These are phyloP conservation scores for Rhimphoctona megacephalus DNA, from an alignment of 2,888 invertebrate species.

Conservation along the genomic window DNA sequence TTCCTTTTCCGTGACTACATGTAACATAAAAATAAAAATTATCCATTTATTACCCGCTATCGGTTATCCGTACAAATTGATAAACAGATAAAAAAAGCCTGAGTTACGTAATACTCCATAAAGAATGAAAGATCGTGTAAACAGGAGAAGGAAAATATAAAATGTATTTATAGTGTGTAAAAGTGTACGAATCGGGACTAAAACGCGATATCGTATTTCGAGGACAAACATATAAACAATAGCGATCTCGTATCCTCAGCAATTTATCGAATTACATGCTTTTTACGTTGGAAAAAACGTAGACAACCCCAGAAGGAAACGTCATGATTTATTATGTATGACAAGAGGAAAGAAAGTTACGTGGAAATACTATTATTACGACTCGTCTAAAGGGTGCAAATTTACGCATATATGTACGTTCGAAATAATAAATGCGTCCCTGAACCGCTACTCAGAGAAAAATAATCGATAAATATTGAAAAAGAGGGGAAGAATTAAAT, in stretches of 20 bases:
- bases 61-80: neutral
- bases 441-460: neutral
- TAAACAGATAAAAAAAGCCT: conserved; percentile 8
- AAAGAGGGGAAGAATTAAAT: neutral
- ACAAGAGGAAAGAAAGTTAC: conserved; percentile 23
- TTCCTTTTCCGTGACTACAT: conserved; percentile 94
- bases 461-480: neutral
- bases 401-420: neutral
- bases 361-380: conserved; percentile 46
- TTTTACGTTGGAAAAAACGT: conserved; percentile 12
- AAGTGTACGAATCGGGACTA: conserved; percentile 1
- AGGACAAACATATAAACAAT: conserved; percentile 36
- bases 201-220: conserved; percentile 14
- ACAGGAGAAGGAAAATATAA: conserved; percentile 21
- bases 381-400: conserved; percentile 7
- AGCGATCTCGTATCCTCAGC: conserved; percentile 17
- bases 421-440: neutral
- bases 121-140: conserved; percentile 37
- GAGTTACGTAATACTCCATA: conserved; percentile 10
- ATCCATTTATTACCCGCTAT: conserved; percentile 44
- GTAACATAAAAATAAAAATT: conserved; percentile 85
- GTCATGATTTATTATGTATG: conserved; percentile 52
- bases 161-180: conserved; percentile 31
- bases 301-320: conserved; percentile 10
- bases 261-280: conserved; percentile 41